phyloP scores from a whole-genome alignment of 92 coral and sea anemone species.

The Zoanthus sansibaricus region DNA sequence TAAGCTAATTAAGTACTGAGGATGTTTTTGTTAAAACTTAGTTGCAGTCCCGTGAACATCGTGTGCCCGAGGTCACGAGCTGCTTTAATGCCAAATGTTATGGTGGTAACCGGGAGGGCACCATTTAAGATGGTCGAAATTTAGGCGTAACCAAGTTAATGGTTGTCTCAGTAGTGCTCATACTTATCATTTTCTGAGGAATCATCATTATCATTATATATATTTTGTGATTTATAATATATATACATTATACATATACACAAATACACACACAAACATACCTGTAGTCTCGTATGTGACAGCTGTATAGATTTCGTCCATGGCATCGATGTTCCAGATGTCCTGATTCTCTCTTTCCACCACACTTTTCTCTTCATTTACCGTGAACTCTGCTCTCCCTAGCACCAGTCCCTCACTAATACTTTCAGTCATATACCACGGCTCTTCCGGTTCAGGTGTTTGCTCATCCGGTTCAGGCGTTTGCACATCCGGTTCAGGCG shows the following conservation, averaged over 20 bases:
- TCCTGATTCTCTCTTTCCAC: constrained; percentile 48
- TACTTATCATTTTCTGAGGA: too few relatives aligned
- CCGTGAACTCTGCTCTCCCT: constrained; percentile 59
- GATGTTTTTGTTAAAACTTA: too few relatives aligned
- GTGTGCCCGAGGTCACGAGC: too few relatives aligned
- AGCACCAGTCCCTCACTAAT: constrained; percentile 55
- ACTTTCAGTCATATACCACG: constrained; percentile 27
- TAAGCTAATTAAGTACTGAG: too few relatives aligned
- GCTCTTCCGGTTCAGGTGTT: constrained; percentile 29
- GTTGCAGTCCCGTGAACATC: too few relatives aligned
- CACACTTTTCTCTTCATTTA: constrained; percentile 50
- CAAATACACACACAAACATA: not conserved
- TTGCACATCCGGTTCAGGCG: constrained; percentile 21
- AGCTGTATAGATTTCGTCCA: constrained; percentile 60
- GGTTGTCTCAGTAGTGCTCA: too few relatives aligned
- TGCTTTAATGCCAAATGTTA: too few relatives aligned
- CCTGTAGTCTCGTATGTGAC: constrained; percentile 65
- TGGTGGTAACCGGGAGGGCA: too few relatives aligned
- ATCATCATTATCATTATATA: too few relatives aligned
- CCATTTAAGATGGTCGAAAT: too few relatives aligned
- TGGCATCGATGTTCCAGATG: constrained; percentile 75
- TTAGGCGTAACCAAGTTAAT: too few relatives aligned
- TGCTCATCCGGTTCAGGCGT: not conserved
- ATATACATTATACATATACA: not conserved
- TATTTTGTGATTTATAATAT: too few relatives aligned